Evolutionary conservation across 2,797 vertebrate genomes (phyloP), one percentile per base, ranked within the genome.

Genomic region (Pterois miles): DNA sequence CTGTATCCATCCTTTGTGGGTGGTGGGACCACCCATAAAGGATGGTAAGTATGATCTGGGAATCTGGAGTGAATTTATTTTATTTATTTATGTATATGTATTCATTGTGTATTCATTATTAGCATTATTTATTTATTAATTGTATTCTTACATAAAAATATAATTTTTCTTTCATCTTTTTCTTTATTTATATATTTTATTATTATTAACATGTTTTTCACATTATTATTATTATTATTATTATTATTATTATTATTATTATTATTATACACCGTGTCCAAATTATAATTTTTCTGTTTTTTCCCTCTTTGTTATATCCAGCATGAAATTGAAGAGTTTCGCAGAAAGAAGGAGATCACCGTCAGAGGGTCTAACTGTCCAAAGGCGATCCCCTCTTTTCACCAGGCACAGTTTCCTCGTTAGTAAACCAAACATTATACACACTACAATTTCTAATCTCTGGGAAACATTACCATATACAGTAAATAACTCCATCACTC

Each of bases 321-420:
- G 98, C 98, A 96, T 86, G 98, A 99, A 11, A 78, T 98, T 33
- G 98, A 99, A 58, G 98, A 99, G 53, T 92, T 96, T 65, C 92
- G 97, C 71, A 94, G 96, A 66, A 99, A 97, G 92, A 99, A 98
- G 70, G 98, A 99, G 92, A 99, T 99, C 83, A 99, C 98, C 9
- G 83, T 98, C 79, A 94, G 97, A 88, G 98, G 98, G 14, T 86
- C 96, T 25, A 96, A 96, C 56, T 99, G 97, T 86, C 96, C 97
- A 52, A 96, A 93, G 74, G 95, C 97, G 0, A 93, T 99, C 64
- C 96, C 96, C 31, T 92, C 91, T 58, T 99, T 99, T 86, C 96
- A 97, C 86, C 98, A 99, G 57, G 97, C 97, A 5, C 97, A 97
- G 68, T 99, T 99, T 91, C 98, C 98, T 0, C 97, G 98, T 99